Evolutionary conservation across 2,797 vertebrate genomes (phyloP).

Genomic region (Lutjanus campechanus): DNA sequence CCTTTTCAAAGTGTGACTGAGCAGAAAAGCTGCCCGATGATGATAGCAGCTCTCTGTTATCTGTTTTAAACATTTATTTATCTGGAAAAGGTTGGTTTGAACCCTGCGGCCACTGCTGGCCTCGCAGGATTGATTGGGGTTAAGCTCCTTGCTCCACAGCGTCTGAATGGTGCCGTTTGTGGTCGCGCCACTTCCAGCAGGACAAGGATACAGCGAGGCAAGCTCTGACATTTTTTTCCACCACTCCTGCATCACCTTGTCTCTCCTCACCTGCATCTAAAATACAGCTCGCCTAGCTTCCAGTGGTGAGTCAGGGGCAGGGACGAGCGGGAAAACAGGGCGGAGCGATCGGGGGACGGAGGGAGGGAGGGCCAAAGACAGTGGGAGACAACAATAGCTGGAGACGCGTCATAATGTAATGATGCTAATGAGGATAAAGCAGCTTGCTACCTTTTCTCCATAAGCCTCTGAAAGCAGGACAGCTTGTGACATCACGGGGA

Average conservation of each 20-base stretch:
- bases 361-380: background rate
- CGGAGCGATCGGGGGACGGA: background rate
- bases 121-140: background rate
- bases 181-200: background rate
- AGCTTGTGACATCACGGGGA: slow-evolving; percentile 73
- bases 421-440: slow-evolving; percentile 78
- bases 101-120: background rate
- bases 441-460: slow-evolving; percentile 64
- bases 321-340: slow-evolving; percentile 5
- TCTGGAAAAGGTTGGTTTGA: background rate
- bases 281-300: background rate
- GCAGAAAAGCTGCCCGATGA: background rate
- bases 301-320: background rate
- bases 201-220: background rate
- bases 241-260: background rate
- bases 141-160: background rate
- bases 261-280: slow-evolving; percentile 1
- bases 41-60: background rate
- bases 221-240: slow-evolving; percentile 8
- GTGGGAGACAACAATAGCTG: slow-evolving; percentile 59
- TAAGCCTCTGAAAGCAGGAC: slow-evolving; percentile 78
- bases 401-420: slow-evolving; percentile 61
- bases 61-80: background rate
- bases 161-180: background rate
- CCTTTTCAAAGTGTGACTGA: background rate